phyloP scores from a whole-genome alignment of 2,113 vertebrate species.

The Vulpes vulpes region DNA sequence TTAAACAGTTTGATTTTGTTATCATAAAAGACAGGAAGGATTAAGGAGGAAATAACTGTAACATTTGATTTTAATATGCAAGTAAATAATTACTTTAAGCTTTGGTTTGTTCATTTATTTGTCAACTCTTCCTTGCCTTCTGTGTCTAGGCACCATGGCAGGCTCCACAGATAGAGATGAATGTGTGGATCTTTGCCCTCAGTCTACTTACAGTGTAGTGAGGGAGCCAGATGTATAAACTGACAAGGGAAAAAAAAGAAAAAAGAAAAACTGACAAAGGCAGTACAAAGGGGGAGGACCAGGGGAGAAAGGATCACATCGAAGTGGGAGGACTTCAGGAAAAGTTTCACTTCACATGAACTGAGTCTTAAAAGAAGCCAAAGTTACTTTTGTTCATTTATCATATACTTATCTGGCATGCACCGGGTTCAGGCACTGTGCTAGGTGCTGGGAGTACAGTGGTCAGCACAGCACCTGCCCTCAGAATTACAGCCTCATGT shows the following conservation, averaged over 20 bases:
- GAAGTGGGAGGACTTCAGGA: not conserved
- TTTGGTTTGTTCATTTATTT: not conserved
- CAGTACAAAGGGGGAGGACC: not conserved
- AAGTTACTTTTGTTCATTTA: not conserved
- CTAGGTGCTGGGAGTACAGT: not conserved
- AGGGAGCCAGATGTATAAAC: not conserved
- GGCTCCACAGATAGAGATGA: not conserved
- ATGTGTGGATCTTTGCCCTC: not conserved
- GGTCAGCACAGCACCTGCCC: not conserved
- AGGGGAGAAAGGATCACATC: not conserved
- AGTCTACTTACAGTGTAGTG: not conserved
- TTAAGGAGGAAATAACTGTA: not conserved
- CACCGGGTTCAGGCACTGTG: not conserved
- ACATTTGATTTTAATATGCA: not conserved
- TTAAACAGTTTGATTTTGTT: not conserved
- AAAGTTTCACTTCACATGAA: constrained; percentile 1
- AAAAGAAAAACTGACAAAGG: not conserved
- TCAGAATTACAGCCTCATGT: not conserved
- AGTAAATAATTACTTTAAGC: not conserved
- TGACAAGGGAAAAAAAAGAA: not conserved
- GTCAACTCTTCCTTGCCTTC: not conserved
- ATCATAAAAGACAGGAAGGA: not conserved
- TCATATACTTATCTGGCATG: not conserved
- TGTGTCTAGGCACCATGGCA: not conserved
- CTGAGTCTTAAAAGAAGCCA: not conserved